A percentile compares a stretch with the other conserved stretches of the same genome.
Conservation (phyloP, 1,140 invertebrate genomes). For the Limonius californicus region DNA sequence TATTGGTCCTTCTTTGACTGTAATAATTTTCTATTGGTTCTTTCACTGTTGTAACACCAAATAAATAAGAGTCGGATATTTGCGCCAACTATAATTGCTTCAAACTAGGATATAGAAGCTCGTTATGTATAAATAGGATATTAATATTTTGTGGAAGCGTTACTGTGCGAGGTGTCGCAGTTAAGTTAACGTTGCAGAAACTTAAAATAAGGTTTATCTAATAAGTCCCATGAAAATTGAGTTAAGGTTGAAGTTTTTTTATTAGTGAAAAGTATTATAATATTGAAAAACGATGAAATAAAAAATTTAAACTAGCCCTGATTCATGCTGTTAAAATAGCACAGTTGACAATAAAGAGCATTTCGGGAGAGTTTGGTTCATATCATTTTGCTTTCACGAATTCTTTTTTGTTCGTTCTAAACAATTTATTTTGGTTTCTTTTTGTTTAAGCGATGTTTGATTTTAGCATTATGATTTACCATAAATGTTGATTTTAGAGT, state of each 20-base stretch:
- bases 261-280: constrained; percentile 47
- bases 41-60: constrained; percentile 29
- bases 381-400: constrained; percentile 6
- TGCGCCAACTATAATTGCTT: constrained; percentile 14
- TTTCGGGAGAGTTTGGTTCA: constrained; percentile 39
- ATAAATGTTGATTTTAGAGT: too few species aligned
- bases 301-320: constrained; percentile 45
- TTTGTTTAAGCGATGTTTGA: background rate
- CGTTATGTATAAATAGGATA: constrained; percentile 23
- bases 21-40: constrained; percentile 17
- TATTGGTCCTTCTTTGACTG: background rate
- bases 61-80: constrained; percentile 34
- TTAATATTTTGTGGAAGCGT: constrained; percentile 41
- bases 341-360: constrained; percentile 45
- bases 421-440: background rate
- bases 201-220: constrained; percentile 39
- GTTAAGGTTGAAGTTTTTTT: constrained; percentile 45
- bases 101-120: background rate
- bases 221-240: constrained; percentile 40
- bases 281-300: constrained; percentile 46
- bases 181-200: constrained; percentile 40
- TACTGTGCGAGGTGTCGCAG: constrained; percentile 22
- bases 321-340: constrained; percentile 44
- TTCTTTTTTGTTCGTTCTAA: background rate
- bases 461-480: too few species aligned